Base-by-base conservation (phyloP, 1,140 invertebrate genomes). In the Geopemphigus sp. region DNA sequence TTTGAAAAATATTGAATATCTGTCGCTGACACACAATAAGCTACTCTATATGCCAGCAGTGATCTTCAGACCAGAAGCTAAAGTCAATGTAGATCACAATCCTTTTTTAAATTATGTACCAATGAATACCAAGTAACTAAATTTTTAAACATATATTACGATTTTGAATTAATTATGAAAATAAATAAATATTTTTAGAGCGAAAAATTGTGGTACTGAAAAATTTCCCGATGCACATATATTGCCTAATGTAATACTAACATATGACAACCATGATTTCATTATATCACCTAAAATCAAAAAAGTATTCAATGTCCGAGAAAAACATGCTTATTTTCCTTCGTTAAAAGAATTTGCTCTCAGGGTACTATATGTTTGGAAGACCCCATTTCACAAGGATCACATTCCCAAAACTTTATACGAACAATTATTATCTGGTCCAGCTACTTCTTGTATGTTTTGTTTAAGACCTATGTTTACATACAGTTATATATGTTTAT, bases 261-360 rank as follows among this genome's bases (percentile, higher is more conserved):
- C 14, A 10, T 63, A 22, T 19, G 8, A 17, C 2, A 15, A 3
- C n/a, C 57, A 15, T n/a, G 1, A 29, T 54, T 10, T 78, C 10
- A 47, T 78, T 26, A 2, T 78, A 24, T 78, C 74, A 5, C 74
- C 74, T 10, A 78, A 78, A 63, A 78, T 78, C 24, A 61, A 78
- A 78, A n/a, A 63, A 24, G 57, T 78, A n/a, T 61, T 78, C 17
- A 45, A 39, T 19, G 56, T 61, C 39, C 56, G 11, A 63, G 39
- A 39, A 12, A 26, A 39, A 8, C 32, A 50, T 12, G 57, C 57
- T 17, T 19, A 78, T 15, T 63, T 39, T 50, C 74, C 74, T 1
- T 26, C 74, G 17, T 26, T 78, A 10, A 61, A 61, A 47, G 74
- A 78, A 63, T 78, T 78, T 24, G 39, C 74, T 1, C 74, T 78